These are phyloP conservation scores for Cyprinus carpio DNA, from an alignment of 2,113 vertebrate species.

Conservation along the genomic window DNA sequence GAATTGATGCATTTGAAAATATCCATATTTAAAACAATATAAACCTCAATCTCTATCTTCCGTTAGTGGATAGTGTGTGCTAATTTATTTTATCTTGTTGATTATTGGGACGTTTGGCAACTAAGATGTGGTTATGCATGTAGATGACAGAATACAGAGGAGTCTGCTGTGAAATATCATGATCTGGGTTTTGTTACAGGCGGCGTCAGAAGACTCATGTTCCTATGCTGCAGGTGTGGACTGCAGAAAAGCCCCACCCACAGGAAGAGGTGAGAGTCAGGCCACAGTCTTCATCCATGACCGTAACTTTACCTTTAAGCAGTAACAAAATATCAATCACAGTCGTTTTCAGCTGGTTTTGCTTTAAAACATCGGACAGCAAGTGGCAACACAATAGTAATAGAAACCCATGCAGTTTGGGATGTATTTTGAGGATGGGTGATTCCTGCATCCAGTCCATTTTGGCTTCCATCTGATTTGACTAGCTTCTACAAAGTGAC, in stretches of 20 bases:
- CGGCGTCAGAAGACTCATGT: slow-evolving; percentile 91
- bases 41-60: too few species aligned
- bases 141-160: neutral
- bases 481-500: neutral
- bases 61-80: too few species aligned
- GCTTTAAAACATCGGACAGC: too few species aligned
- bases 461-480: neutral
- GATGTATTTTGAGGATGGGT: neutral
- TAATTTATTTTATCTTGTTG: neutral
- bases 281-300: neutral
- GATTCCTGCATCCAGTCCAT: neutral
- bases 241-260: slow-evolving; percentile 93
- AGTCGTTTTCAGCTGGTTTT: neutral
- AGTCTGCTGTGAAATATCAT: neutral
- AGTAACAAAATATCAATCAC: neutral
- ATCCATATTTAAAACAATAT: too few species aligned
- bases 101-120: neutral
- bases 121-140: neutral
- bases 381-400: too few species aligned
- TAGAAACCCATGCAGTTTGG: neutral
- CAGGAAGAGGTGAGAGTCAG: slow-evolving; percentile 88
- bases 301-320: neutral
- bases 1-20: too few species aligned
- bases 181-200: slow-evolving; percentile 68
- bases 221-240: slow-evolving; percentile 95